Conservation (phyloP, 2,797 vertebrate genomes). For the Tolypeutes matacus region DNA sequence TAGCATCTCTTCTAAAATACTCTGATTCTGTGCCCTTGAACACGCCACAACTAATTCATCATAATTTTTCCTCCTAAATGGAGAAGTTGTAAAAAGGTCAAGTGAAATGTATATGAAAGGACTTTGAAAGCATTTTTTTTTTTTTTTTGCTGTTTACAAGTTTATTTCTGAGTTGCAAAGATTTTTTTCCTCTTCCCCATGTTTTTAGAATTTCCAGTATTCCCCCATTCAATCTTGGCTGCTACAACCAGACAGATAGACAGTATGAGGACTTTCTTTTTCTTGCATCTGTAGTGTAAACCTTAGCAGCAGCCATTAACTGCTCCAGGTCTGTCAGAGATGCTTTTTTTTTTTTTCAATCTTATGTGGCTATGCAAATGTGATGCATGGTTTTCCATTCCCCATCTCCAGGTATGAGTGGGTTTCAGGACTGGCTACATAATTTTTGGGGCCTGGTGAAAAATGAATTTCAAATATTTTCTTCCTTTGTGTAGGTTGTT, state of each 20-base stretch:
- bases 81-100: background rate
- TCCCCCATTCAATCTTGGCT: no score
- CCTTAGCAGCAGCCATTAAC: no score
- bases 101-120: background rate
- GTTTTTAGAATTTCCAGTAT: no score
- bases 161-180: no score
- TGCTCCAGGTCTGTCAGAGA: no score
- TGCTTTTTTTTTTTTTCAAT: no score
- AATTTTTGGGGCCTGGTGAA: background rate
- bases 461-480: background rate
- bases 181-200: no score
- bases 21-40: background rate
- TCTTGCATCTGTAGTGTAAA: no score
- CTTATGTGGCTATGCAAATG: background rate
- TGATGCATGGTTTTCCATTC: background rate
- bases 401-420: background rate
- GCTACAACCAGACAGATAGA: no score
- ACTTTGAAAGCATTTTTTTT: background rate
- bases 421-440: background rate
- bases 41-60: background rate
- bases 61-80: background rate
- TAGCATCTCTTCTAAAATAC: background rate
- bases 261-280: no score
- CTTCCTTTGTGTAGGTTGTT: no score
- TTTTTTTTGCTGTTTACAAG: no score